Evolutionary conservation across 2,888 invertebrate genomes (phyloP), one percentile per base, ranked within the genome.

Genomic region (Tortricodes alternella): DNA sequence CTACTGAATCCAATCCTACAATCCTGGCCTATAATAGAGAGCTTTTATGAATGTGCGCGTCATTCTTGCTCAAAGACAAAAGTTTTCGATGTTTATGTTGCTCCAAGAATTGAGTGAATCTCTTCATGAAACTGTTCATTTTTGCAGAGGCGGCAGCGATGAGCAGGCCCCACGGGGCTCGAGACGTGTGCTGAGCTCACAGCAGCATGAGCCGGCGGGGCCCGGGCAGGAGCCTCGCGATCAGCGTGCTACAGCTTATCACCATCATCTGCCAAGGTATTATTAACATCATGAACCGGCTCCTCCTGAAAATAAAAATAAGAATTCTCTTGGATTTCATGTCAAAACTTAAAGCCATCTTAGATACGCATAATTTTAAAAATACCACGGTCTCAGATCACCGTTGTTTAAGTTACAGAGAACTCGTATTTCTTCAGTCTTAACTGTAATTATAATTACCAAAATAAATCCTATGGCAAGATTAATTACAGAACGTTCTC

Each of bases 261-360:
- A 93, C 92, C 35, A 92, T 93, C 65, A 92, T 93, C 71, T 92
- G 92, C 71, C 92, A 93, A 85, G 93, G 93, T 93, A 27, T 11
- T 6, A 32, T 13, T 15, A 9, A 1, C 21, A 7, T 21, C 39
- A n/a, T 1, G n/a, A n/a, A n/a, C n/a, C n/a, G n/a, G n/a, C n/a
- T n/a, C n/a, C n/a, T n/a, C n/a, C n/a, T n/a, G n/a, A n/a, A n/a
- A n/a, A n/a, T n/a, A n/a, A n/a, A n/a, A n/a, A n/a, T n/a, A n/a
- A n/a, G n/a, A n/a, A n/a, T n/a, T n/a, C n/a, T n/a, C n/a, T n/a
- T n/a, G n/a, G n/a, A n/a, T n/a, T n/a, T n/a, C n/a, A n/a, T n/a
- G n/a, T n/a, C n/a, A n/a, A n/a, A n/a, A n/a, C 24, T 24, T 24
- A 6, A 6, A 24, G 24, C 6, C 24, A 8, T 24, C 24, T n/a